A percentile compares a stretch with the other conserved stretches of the same genome.
Evolutionary conservation across 2,797 vertebrate genomes (phyloP).

Genomic region (Macroramphosus scolopax): DNA sequence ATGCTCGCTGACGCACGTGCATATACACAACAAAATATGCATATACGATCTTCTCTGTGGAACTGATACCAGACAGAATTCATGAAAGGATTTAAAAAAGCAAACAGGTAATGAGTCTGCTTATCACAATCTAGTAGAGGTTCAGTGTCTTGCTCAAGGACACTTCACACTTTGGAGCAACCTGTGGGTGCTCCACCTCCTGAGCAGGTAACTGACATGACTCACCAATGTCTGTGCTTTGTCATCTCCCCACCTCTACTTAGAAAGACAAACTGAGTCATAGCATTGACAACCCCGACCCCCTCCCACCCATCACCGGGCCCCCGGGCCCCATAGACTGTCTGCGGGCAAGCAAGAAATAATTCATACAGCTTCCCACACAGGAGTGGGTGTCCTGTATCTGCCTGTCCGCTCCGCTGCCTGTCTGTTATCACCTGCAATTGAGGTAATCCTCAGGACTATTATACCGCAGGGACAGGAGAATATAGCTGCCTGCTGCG

Average conservation of each 20-base stretch:
- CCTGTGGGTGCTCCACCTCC: too few species aligned
- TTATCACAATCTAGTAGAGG: too few species aligned
- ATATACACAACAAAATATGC: not conserved
- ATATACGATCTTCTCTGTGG: not conserved
- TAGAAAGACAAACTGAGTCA: conserved; percentile 56
- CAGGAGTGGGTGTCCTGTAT: conserved; percentile 86
- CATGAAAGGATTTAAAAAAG: too few species aligned
- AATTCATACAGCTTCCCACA: conserved; percentile 89
- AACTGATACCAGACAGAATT: too few species aligned
- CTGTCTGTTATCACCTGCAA: conserved; percentile 89
- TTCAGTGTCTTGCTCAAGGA: too few species aligned
- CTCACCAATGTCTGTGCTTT: conserved; percentile 22
- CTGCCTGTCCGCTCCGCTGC: conserved; percentile 81
- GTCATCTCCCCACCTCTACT: conserved; percentile 13
- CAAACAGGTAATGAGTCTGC: too few species aligned
- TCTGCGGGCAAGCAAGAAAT: conserved; percentile 82
- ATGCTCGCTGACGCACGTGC: conserved; percentile 26
- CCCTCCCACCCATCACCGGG: conserved; percentile 42
- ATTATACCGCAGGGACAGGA: conserved; percentile 80
- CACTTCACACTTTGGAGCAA: too few species aligned
- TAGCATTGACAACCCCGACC: conserved; percentile 36
- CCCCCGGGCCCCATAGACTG: conserved; percentile 64
- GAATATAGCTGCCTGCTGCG: conserved; percentile 77
- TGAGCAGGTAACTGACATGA: conserved; percentile 11
- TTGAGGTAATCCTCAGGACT: conserved; percentile 85